Conservation (phyloP, 2,888 invertebrate genomes). For the Lithophane socia region DNA sequence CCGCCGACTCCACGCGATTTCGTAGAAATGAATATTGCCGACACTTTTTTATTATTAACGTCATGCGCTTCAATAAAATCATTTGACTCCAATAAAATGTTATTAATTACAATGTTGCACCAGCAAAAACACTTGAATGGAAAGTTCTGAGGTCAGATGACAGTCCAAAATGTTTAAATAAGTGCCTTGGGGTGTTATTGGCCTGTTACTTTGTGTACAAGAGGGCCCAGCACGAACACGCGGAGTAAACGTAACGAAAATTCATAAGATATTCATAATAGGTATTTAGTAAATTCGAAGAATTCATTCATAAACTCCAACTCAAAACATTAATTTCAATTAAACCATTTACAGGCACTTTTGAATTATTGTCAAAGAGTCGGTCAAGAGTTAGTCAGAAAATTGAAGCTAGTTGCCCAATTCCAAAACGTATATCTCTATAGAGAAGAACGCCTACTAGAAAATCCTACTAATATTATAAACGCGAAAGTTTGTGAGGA, state of each 20-base stretch:
- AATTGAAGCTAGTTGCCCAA: too few relatives aligned
- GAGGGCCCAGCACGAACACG: too few relatives aligned
- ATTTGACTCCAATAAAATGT: constrained; percentile 49
- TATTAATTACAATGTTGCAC: constrained; percentile 30
- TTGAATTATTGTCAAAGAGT: too few relatives aligned
- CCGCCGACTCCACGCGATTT: constrained; percentile 14
- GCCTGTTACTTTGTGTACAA: neutral
- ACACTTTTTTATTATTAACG: constrained; percentile 41
- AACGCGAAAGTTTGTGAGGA: too few relatives aligned
- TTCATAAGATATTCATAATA: neutral
- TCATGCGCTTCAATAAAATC: constrained; percentile 51
- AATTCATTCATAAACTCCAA: neutral
- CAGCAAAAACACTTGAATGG: constrained; percentile 25
- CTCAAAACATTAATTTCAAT: too few relatives aligned
- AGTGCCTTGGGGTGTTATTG: neutral
- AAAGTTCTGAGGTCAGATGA: constrained; percentile 4
- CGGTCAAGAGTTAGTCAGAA: too few relatives aligned
- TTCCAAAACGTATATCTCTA: too few relatives aligned
- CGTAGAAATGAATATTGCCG: constrained; percentile 35
- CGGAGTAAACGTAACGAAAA: neutral
- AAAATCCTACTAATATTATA: neutral
- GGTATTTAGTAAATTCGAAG: neutral
- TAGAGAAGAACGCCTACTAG: neutral
- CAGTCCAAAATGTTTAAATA: neutral
- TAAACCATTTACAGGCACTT: too few relatives aligned